Conservation (phyloP, 2,888 invertebrate species). For the Stomorhina lunata region DNA sequence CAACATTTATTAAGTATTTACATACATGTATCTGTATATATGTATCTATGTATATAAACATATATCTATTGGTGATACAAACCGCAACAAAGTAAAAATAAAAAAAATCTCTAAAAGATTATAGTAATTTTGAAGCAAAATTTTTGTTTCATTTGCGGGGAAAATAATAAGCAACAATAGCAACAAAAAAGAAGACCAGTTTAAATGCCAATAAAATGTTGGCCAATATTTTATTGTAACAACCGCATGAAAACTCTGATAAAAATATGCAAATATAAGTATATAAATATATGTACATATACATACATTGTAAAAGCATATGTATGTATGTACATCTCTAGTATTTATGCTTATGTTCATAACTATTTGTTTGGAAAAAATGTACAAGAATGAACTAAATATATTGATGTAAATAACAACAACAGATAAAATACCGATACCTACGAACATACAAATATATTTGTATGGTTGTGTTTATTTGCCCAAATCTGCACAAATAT, state of each 20-base stretch:
- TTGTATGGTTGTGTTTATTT: neutral
- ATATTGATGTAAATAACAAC: constrained; percentile 6
- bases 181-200: constrained; percentile 17
- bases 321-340: neutral
- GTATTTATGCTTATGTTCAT: neutral
- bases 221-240: constrained; percentile 41
- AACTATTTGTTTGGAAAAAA: constrained; percentile 3
- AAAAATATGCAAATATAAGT: neutral
- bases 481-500: constrained; percentile 19
- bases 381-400: constrained; percentile 8
- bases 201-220: constrained; percentile 57
- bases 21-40: too few species aligned
- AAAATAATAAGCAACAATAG: neutral
- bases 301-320: neutral
- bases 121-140: constrained; percentile 42
- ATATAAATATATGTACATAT: neutral
- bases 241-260: constrained; percentile 14
- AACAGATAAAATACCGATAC: neutral
- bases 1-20: too few species aligned
- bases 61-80: constrained; percentile 55
- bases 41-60: constrained; percentile 18
- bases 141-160: constrained; percentile 42
- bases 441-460: neutral
- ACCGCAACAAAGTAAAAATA: constrained; percentile 58
- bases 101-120: constrained; percentile 35